Conservation (phyloP, 2,888 invertebrate genomes). For the Volucella inflata region DNA sequence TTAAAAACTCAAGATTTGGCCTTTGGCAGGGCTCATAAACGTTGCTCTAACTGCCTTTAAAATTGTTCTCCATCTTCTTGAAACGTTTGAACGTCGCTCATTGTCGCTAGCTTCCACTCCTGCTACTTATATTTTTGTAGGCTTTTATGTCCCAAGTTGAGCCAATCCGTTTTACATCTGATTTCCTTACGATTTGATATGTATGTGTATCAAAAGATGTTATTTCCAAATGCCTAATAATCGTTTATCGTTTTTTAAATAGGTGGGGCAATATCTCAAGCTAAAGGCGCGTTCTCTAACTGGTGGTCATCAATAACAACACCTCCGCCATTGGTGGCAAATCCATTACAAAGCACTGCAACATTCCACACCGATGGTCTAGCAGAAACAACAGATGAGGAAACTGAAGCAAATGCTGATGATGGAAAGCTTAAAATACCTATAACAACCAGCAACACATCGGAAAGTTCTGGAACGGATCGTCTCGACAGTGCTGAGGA, state of each 20-base stretch:
- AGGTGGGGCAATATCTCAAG: conserved; percentile 94
- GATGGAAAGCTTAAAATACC: conserved; percentile 39
- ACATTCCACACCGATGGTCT: conserved; percentile 55
- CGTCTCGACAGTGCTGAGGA: conserved; percentile 79
- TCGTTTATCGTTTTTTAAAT: conserved; percentile 81
- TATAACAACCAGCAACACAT: conserved; percentile 23
- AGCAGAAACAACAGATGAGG: conserved; percentile 43
- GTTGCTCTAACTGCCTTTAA: too few species aligned
- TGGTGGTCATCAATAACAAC: conserved; percentile 92
- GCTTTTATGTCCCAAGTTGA: too few species aligned
- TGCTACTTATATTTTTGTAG: too few species aligned
- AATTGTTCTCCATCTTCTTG: too few species aligned
- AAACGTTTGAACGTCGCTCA: too few species aligned
- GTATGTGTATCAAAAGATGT: conserved; percentile 9
- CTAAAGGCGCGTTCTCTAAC: conserved; percentile 92
- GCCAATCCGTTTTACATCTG: neutral
- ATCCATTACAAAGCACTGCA: conserved; percentile 33
- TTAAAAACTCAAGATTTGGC: too few species aligned
- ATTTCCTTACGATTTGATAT: neutral
- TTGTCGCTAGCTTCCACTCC: too few species aligned
- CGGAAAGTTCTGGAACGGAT: conserved; percentile 71
- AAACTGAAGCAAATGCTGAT: conserved; percentile 37
- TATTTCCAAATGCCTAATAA: neutral
- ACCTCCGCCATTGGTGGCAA: conserved; percentile 81
- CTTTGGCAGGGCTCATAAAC: too few species aligned